Evolutionary conservation across 2,113 vertebrate genomes (phyloP).

Genomic region (Sylvietta virens): DNA sequence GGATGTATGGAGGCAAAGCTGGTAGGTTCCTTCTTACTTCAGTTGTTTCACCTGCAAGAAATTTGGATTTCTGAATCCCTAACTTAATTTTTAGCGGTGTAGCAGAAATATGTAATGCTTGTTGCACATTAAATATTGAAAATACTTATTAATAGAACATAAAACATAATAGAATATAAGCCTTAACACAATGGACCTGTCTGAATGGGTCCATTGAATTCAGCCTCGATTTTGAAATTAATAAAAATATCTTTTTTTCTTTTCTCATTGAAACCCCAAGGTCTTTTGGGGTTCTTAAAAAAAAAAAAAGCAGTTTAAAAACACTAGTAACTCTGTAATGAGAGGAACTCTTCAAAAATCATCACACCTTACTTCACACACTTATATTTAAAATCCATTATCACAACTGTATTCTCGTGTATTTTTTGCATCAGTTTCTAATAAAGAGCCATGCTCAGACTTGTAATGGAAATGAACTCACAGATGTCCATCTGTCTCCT

Average conservation of each 20-base stretch:
- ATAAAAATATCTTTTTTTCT: neutral
- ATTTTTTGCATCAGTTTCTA: neutral
- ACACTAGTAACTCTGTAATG: neutral
- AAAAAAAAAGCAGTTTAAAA: too few species aligned
- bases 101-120: neutral
- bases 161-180: neutral
- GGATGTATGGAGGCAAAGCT: neutral
- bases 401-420: neutral
- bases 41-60: neutral
- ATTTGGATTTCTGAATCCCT: neutral
- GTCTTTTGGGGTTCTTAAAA: neutral
- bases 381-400: neutral
- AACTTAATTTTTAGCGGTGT: neutral
- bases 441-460: neutral
- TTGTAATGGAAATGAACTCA: conserved; percentile 28
- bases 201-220: neutral
- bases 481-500: conserved; percentile 4
- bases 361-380: neutral
- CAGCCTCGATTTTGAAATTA: neutral
- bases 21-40: neutral
- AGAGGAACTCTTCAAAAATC: neutral
- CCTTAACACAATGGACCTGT: neutral
- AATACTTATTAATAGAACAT: neutral
- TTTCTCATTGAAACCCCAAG: neutral
- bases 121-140: neutral